Evolutionary conservation across 1,140 invertebrate species (phyloP).

Genomic region (Drosophila funebris): DNA sequence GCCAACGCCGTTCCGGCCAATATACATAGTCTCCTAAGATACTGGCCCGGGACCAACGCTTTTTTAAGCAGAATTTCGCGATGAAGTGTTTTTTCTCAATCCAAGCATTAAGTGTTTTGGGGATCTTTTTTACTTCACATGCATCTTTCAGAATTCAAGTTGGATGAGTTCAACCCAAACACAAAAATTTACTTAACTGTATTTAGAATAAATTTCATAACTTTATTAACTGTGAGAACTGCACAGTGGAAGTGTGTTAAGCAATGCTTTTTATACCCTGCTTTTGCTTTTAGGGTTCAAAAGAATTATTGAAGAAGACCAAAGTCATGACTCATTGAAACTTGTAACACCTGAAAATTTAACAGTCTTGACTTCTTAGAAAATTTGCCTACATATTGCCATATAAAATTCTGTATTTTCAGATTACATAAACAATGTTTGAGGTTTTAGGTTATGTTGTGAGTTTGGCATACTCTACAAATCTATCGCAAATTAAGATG

Average conservation of each 20-base stretch:
- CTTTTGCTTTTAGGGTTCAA: conserved; percentile 36
- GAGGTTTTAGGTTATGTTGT: background rate
- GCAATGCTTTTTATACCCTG: conserved; percentile 40
- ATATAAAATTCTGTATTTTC: conserved; percentile 17
- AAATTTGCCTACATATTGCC: conserved; percentile 54
- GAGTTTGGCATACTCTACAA: too few relatives aligned
- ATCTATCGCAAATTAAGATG: too few relatives aligned
- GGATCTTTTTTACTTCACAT: conserved; percentile 33
- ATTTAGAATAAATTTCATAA: conserved; percentile 62
- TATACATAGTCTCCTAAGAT: conserved; percentile 22
- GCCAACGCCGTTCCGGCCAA: background rate
- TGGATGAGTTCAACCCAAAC: conserved; percentile 64
- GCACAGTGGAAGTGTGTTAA: conserved; percentile 5
- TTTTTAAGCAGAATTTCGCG: conserved; percentile 29
- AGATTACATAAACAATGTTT: conserved; percentile 19
- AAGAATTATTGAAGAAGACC: conserved; percentile 38
- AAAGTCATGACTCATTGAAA: conserved; percentile 60
- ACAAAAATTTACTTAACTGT: conserved; percentile 78
- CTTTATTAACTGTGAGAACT: conserved; percentile 26
- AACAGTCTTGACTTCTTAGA: conserved; percentile 64
- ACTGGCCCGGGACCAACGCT: conserved; percentile 35
- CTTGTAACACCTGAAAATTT: conserved; percentile 36
- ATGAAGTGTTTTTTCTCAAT: conserved; percentile 60
- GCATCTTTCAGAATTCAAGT: conserved; percentile 31
- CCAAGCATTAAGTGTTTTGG: conserved; percentile 41